These are phyloP conservation scores for Copidosoma floridanum DNA, from an alignment of 1,140 invertebrate species.

Conservation along the genomic window DNA sequence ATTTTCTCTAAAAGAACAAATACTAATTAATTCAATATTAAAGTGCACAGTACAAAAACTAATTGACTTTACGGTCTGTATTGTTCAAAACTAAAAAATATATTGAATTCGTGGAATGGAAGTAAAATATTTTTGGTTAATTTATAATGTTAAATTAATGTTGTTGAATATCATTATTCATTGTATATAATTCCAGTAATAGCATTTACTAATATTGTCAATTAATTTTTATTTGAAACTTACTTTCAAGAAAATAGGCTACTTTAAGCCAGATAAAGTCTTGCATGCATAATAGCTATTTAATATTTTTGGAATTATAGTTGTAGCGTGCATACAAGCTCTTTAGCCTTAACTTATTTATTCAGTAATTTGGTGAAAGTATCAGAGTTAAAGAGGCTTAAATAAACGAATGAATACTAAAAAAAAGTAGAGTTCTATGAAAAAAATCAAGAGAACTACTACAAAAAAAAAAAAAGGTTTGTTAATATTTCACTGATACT, in stretches of 20 bases:
- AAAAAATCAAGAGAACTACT: neutral
- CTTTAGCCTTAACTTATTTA: constrained; percentile 12
- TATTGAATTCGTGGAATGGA: too few relatives aligned
- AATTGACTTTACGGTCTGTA: neutral
- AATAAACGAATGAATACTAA: too few relatives aligned
- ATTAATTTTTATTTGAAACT: constrained; percentile 8
- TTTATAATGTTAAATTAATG: too few relatives aligned
- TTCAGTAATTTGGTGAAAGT: constrained; percentile 7
- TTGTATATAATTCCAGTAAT: too few relatives aligned
- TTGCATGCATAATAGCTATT: constrained; percentile 2
- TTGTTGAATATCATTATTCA: too few relatives aligned
- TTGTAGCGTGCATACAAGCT: neutral
- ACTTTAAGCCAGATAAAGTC: neutral
- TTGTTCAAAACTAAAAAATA: too few relatives aligned
- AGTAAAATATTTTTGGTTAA: too few relatives aligned
- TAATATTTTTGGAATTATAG: constrained; percentile 1
- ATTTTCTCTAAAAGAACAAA: constrained; percentile 4
- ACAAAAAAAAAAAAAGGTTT: constrained; percentile 2
- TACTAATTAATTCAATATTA: neutral
- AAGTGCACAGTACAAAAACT: constrained; percentile 1
- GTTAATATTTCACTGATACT: constrained; percentile 27
- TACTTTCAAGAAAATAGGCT: neutral
- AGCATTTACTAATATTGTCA: neutral
- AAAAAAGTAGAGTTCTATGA: too few relatives aligned
- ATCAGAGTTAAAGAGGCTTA: neutral